These are phyloP conservation scores for Zaprionus africanus DNA, from an alignment of 1,140 invertebrate genomes.

Conservation along the genomic window DNA sequence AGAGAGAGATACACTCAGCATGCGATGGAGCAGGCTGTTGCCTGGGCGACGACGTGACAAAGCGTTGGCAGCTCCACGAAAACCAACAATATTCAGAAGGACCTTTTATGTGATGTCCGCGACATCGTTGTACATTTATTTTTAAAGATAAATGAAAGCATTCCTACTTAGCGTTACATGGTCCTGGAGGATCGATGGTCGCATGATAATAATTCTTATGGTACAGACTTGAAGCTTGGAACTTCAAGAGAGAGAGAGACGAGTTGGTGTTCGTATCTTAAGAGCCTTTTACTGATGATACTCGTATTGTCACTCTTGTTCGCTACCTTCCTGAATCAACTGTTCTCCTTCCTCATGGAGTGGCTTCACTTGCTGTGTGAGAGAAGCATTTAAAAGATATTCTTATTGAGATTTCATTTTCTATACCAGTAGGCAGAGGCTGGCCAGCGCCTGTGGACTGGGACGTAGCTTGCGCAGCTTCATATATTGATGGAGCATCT, in stretches of 20 bases:
- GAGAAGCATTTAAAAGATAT: neutral
- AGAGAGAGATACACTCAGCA: neutral
- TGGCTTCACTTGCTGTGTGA: conserved; percentile 5
- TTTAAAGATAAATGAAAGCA: neutral
- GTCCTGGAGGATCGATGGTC: neutral
- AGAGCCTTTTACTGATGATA: neutral
- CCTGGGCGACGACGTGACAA: conserved; percentile 9
- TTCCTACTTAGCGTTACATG: neutral
- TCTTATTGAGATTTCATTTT: neutral
- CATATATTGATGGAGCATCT: conserved; percentile 29
- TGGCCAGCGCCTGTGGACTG: conserved; percentile 9
- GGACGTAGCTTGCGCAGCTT: conserved; percentile 49
- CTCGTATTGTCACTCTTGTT: neutral
- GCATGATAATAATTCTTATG: neutral
- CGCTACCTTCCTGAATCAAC: neutral
- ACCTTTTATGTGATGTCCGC: conserved; percentile 1
- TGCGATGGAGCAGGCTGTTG: conserved; percentile 2
- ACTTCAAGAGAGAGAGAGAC: too few species aligned
- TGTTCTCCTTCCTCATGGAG: neutral
- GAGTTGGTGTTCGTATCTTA: neutral
- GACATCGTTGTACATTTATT: neutral
- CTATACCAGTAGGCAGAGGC: conserved; percentile 50
- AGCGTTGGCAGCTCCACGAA: conserved; percentile 4
- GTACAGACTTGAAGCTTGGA: neutral
- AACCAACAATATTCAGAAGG: conserved; percentile 12